These are phyloP conservation scores for Carassius carassius DNA, from an alignment of 2,113 vertebrate genomes.

Conservation along the genomic window DNA sequence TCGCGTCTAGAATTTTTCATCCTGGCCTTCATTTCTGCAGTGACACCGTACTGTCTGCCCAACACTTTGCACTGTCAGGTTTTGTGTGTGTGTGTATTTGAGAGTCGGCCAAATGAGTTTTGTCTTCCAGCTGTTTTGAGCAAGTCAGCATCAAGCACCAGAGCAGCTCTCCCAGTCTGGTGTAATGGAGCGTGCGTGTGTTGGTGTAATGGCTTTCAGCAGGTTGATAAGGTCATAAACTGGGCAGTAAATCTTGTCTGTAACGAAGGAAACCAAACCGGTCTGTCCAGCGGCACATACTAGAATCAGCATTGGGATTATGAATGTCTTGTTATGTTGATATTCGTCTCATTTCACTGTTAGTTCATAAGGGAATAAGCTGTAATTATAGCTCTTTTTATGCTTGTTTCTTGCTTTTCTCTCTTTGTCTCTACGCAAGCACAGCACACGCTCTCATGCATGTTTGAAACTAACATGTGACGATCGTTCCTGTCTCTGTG, in stretches of 20 bases:
- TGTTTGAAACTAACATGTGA: slow-evolving; percentile 25
- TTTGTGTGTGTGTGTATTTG: not conserved
- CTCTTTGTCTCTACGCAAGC: not conserved
- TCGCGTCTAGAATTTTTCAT: not conserved
- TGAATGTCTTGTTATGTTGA: not conserved
- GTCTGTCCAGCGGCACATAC: not conserved
- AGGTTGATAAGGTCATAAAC: slow-evolving; percentile 27
- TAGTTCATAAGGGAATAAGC: not conserved
- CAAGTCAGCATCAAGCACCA: slow-evolving; percentile 28
- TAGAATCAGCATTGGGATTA: not conserved
- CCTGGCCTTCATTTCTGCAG: not conserved
- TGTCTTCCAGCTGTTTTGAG: slow-evolving; percentile 32
- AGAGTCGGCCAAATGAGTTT: slow-evolving; percentile 32
- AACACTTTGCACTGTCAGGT: not conserved
- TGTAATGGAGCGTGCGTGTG: not conserved
- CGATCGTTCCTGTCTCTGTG: not conserved
- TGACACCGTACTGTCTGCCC: slow-evolving; percentile 1
- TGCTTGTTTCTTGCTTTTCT: not conserved
- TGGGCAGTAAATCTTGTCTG: slow-evolving; percentile 3
- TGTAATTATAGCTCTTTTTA: not conserved
- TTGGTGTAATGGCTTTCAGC: not conserved
- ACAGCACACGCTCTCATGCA: not conserved
- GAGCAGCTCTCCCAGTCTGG: not conserved
- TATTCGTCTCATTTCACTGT: not conserved
- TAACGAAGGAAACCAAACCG: slow-evolving; percentile 9